Conservation (phyloP, 2,113 vertebrate species). For the Mirza zaza region DNA sequence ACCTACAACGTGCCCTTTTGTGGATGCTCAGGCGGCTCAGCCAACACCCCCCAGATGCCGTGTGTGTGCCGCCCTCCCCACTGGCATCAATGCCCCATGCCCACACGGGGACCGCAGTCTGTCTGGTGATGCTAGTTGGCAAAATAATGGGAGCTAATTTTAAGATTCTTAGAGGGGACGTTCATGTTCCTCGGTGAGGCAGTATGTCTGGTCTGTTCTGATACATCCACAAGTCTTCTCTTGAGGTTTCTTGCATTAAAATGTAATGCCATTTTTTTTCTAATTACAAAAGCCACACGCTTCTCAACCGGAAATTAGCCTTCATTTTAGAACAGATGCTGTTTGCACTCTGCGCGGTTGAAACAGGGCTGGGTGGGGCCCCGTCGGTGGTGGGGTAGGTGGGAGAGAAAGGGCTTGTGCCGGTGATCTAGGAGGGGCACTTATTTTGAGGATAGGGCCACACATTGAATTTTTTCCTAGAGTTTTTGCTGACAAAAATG, state of each 20-base stretch:
- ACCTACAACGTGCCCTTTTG: background rate
- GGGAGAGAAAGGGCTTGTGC: background rate
- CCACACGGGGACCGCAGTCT: background rate
- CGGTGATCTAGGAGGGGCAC: background rate
- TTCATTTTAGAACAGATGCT: background rate
- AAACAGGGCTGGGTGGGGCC: background rate
- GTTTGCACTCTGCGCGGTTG: background rate
- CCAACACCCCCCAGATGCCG: background rate
- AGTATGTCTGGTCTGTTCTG: background rate
- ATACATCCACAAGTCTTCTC: background rate
- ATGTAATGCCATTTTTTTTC: background rate
- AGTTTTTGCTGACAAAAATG: background rate
- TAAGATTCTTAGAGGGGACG: background rate
- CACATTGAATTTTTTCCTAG: background rate
- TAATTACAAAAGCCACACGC: background rate
- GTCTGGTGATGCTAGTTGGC: background rate
- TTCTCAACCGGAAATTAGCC: background rate
- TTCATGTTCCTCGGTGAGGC: background rate
- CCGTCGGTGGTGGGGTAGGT: background rate
- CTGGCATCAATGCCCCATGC: too few species aligned
- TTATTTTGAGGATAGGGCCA: background rate
- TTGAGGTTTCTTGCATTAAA: background rate
- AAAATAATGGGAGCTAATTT: background rate
- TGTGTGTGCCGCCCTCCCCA: background rate
- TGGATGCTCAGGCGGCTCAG: background rate